These are phyloP conservation scores for Antitype chi DNA, from an alignment of 2,888 invertebrate species.

Conservation along the genomic window DNA sequence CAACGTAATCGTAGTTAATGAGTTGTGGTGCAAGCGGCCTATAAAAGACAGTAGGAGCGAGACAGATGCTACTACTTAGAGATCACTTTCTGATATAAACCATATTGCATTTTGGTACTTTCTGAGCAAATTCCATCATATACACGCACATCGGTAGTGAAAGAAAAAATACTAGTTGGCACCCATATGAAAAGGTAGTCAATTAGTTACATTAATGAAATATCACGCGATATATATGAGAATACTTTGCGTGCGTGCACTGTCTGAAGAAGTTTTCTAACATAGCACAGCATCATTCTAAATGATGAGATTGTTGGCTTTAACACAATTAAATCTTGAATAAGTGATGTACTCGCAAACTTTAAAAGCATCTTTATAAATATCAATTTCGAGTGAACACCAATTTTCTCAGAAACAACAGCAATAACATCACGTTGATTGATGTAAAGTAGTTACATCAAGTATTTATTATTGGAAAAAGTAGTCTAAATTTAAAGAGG, in stretches of 20 bases:
- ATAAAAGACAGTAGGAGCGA: not conserved
- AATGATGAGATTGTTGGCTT: not conserved
- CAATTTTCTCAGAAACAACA: slow-evolving; percentile 3
- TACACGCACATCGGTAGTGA: not conserved
- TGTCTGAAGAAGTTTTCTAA: not conserved
- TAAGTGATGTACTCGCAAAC: not conserved
- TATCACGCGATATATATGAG: not conserved
- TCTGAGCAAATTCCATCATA: not conserved
- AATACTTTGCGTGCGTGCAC: slow-evolving; percentile 23
- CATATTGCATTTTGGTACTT: not conserved
- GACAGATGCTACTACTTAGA: not conserved
- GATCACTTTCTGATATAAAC: not conserved
- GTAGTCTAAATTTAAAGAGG: slow-evolving; percentile 29
- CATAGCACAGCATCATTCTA: not conserved
- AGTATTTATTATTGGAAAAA: slow-evolving; percentile 37
- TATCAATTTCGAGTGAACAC: not conserved
- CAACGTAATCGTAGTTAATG: not conserved
- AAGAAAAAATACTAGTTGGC: not conserved
- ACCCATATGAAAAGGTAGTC: not conserved
- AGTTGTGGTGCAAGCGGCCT: not conserved
- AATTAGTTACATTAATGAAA: not conserved
- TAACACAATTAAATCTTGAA: not conserved
- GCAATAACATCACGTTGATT: not conserved
- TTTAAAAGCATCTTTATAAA: not conserved
- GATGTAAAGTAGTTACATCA: slow-evolving; percentile 3